A percentile compares a stretch with the other conserved stretches of the same genome.
These are phyloP conservation scores for Atta texana DNA, from an alignment of 1,140 invertebrate genomes.

Conservation along the genomic window DNA sequence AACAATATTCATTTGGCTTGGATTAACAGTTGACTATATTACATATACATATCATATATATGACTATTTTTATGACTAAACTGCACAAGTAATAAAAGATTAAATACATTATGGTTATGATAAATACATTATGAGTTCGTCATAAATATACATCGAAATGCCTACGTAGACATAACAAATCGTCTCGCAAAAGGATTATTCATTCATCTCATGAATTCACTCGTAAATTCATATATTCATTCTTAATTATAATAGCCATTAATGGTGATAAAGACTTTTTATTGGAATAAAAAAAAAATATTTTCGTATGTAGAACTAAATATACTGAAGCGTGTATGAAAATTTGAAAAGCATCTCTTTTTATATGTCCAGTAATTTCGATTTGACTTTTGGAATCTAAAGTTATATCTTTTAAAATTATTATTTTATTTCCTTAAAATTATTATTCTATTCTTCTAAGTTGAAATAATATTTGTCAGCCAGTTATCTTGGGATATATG, in stretches of 20 bases:
- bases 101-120: constrained; percentile 20
- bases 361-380: neutral
- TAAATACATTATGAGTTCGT: neutral
- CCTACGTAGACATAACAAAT: neutral
- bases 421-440: neutral
- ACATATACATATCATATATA: neutral
- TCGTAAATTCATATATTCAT: neutral
- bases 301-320: neutral
- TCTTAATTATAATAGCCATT: neutral
- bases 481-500: neutral
- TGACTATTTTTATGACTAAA: constrained; percentile 40
- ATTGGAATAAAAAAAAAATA: neutral
- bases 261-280: neutral
- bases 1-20: constrained; percentile 19
- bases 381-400: neutral
- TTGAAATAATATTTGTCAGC: neutral
- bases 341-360: neutral
- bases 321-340: neutral
- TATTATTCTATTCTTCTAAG: too few species aligned
- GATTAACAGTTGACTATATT: constrained; percentile 1
- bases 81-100: constrained; percentile 32
- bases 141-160: constrained; percentile 4
- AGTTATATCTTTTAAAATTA: neutral
- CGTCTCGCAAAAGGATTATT: neutral
- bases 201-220: neutral